A percentile compares a stretch with the other conserved stretches of the same genome.
phyloP scores from a whole-genome alignment of 2,888 invertebrate genomes.

The Melanostoma scalare region DNA sequence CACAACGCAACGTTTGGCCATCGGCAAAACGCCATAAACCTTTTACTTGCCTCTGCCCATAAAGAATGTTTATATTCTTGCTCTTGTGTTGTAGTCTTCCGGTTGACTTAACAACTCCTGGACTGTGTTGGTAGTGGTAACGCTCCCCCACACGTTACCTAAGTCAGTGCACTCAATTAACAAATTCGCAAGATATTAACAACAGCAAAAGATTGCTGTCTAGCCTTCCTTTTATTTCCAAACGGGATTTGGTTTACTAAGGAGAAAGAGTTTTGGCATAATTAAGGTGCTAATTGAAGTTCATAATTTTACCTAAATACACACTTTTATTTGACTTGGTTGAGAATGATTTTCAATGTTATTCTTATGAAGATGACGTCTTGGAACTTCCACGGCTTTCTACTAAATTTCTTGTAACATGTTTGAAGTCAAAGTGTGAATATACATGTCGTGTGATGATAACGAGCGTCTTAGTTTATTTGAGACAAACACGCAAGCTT shows the following conservation, averaged over 20 bases:
- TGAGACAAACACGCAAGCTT: slow-evolving; percentile 23
- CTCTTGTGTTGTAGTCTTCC: slow-evolving; percentile 8
- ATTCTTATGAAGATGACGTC: too few relatives aligned
- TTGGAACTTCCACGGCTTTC: background rate
- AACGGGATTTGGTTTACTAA: too few relatives aligned
- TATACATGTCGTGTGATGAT: background rate
- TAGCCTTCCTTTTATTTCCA: background rate
- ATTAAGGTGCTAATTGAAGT: too few relatives aligned
- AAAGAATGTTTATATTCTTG: slow-evolving; percentile 18
- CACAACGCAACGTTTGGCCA: slow-evolving; percentile 33
- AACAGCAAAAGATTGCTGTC: slow-evolving; percentile 2
- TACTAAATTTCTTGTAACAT: background rate
- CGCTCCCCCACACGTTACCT: background rate
- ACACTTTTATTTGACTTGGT: too few relatives aligned
- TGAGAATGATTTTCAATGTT: too few relatives aligned
- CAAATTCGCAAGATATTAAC: slow-evolving; percentile 59
- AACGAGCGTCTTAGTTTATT: slow-evolving; percentile 16
- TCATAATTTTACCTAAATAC: too few relatives aligned
- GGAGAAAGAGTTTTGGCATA: too few relatives aligned
- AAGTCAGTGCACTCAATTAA: slow-evolving; percentile 61
- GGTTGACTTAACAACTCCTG: background rate
- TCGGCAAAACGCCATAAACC: slow-evolving; percentile 54
- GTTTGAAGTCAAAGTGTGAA: slow-evolving; percentile 9
- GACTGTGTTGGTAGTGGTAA: slow-evolving; percentile 10
- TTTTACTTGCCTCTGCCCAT: slow-evolving; percentile 49